phyloP scores from a whole-genome alignment of 1,140 invertebrate species.

The Mamestra configurata region DNA sequence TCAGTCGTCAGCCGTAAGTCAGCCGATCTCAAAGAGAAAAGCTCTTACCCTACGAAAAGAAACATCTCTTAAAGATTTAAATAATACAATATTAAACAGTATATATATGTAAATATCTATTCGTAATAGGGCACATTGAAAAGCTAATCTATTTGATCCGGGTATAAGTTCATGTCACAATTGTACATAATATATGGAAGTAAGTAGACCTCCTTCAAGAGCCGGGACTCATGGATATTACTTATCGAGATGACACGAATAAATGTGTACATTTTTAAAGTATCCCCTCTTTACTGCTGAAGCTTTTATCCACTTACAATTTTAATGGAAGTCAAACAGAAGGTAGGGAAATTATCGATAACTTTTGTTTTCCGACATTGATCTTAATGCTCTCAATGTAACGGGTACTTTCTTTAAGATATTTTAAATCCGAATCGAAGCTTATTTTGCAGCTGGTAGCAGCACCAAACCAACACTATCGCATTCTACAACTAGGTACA shows the following conservation, averaged over 20 bases:
- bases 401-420: not conserved
- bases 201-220: not conserved
- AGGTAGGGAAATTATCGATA: constrained; percentile 11
- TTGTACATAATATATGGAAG: constrained; percentile 5
- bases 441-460: too few species aligned
- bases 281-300: not conserved
- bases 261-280: constrained; percentile 21
- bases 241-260: not conserved
- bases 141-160: constrained; percentile 19
- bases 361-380: not conserved
- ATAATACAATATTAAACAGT: not conserved
- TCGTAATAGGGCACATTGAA: not conserved
- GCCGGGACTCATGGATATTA: not conserved
- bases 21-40: not conserved
- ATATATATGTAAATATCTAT: not conserved
- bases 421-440: not conserved
- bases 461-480: not conserved
- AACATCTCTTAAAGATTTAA: not conserved
- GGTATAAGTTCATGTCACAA: not conserved
- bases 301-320: constrained; percentile 37
- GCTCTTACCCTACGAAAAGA: not conserved
- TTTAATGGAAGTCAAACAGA: constrained; percentile 37
- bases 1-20: too few species aligned
- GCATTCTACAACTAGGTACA: not conserved
- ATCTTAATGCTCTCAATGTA: constrained; percentile 7